Conservation (phyloP, 2,888 invertebrate genomes). For the Baccha elongata region DNA sequence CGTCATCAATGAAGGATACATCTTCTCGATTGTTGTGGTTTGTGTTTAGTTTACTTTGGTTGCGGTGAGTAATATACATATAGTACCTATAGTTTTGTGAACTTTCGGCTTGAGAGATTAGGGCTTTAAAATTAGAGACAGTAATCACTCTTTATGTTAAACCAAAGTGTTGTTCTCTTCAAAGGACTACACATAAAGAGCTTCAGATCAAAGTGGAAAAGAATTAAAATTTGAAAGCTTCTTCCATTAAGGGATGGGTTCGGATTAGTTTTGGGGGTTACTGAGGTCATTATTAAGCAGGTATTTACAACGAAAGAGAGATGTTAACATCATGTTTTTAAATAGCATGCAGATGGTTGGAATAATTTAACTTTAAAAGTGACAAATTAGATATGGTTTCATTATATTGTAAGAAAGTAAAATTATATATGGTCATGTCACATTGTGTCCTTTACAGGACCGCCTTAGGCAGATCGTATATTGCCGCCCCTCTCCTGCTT, state of each 20-base stretch:
- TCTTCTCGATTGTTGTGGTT: constrained; percentile 58
- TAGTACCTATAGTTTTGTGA: constrained; percentile 64
- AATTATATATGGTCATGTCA: too few species aligned
- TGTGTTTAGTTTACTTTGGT: constrained; percentile 13
- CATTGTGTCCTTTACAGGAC: too few species aligned
- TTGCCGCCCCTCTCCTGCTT: too few species aligned
- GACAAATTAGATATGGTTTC: too few species aligned
- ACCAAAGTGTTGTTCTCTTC: constrained; percentile 32
- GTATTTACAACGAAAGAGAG: constrained; percentile 1
- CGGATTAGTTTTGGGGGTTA: constrained; percentile 43
- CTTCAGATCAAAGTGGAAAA: constrained; percentile 38
- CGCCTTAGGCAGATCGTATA: too few species aligned
- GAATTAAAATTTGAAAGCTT: constrained; percentile 22
- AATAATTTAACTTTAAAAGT: not conserved
- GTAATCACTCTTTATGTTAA: constrained; percentile 63
- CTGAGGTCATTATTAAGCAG: constrained; percentile 34
- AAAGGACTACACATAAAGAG: constrained; percentile 11
- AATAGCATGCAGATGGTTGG: not conserved
- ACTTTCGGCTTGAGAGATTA: constrained; percentile 67
- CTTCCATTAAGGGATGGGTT: not conserved
- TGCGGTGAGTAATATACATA: constrained; percentile 64
- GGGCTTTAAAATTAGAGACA: constrained; percentile 54
- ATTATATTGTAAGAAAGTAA: too few species aligned
- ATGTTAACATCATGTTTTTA: constrained; percentile 24
- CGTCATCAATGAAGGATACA: constrained; percentile 38